Evolutionary conservation across 2,113 vertebrate species (phyloP).

Genomic region (Gymnorhina tibicen): DNA sequence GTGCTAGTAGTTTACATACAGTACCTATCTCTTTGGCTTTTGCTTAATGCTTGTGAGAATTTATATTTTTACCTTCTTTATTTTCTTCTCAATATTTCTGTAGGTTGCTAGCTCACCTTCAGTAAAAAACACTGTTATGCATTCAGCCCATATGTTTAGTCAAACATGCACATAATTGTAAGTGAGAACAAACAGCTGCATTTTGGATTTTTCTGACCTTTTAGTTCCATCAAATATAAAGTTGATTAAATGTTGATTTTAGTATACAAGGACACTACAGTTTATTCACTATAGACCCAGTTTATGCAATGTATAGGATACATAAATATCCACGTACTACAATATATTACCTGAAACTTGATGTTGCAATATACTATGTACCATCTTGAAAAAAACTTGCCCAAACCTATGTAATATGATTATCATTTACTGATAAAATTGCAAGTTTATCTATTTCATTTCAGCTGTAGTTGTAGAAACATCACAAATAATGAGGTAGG

Average conservation of each 20-base stretch:
- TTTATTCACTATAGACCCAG: background rate
- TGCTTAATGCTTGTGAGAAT: background rate
- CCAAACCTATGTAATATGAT: background rate
- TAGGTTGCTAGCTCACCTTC: background rate
- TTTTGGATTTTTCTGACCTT: background rate
- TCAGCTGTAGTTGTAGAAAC: background rate
- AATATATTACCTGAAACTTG: background rate
- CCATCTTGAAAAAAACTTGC: background rate
- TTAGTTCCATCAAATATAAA: background rate
- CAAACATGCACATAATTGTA: background rate
- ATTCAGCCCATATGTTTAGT: background rate
- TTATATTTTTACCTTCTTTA: background rate
- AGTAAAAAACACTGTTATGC: background rate
- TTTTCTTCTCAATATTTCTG: background rate
- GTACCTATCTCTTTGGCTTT: background rate
- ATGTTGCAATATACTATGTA: background rate
- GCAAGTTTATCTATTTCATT: background rate
- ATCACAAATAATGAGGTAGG: background rate
- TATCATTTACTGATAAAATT: background rate
- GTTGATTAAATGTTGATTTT: background rate
- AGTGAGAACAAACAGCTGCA: background rate
- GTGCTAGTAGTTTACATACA: background rate
- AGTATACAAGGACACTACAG: background rate
- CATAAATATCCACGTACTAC: background rate
- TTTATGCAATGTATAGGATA: background rate